Percentiles rank a stretch among this genome's conserved stretches.
These are phyloP conservation scores for Drosophila macrospina DNA, from an alignment of 2,888 invertebrate genomes.

Conservation along the genomic window DNA sequence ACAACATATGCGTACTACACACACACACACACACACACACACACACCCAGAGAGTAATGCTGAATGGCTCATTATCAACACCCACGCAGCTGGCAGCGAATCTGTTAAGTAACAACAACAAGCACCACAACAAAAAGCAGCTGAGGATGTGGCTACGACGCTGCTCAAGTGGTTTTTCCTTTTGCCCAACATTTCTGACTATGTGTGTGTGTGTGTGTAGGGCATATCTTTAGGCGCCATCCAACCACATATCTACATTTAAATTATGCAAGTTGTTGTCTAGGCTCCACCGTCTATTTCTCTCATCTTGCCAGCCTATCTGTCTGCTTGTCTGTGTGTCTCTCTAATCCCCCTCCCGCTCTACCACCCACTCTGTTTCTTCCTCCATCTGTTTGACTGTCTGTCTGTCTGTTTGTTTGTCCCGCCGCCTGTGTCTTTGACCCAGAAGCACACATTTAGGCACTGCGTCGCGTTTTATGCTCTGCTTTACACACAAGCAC, in stretches of 20 bases:
- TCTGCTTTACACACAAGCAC: slow-evolving; percentile 31
- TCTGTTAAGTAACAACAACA: slow-evolving; percentile 45
- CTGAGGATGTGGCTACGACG: slow-evolving; percentile 48
- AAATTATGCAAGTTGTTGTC: slow-evolving; percentile 79
- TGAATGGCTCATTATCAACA: slow-evolving; percentile 78
- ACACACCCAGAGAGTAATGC: slow-evolving; percentile 22
- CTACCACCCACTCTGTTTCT: slow-evolving; percentile 4
- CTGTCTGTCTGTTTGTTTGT: slow-evolving; percentile 53
- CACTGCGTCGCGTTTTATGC: slow-evolving; percentile 57
- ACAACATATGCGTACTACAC: slow-evolving; percentile 50
- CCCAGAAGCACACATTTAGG: slow-evolving; percentile 77
- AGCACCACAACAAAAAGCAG: slow-evolving; percentile 39
- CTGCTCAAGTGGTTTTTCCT: slow-evolving; percentile 75
- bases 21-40: slow-evolving; percentile 32
- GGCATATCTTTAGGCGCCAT: slow-evolving; percentile 78
- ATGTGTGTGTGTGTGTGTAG: slow-evolving; percentile 26
- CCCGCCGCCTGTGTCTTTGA: slow-evolving; percentile 72
- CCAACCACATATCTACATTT: slow-evolving; percentile 80
- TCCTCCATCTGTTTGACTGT: slow-evolving; percentile 21
- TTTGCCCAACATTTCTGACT: slow-evolving; percentile 37
- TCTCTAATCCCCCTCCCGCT: slow-evolving; percentile 30
- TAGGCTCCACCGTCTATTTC: slow-evolving; percentile 50
- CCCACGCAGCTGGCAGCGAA: slow-evolving; percentile 56
- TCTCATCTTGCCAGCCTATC: slow-evolving; percentile 37
- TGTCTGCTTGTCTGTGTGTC: slow-evolving; percentile 39